Evolutionary conservation across 2,113 vertebrate genomes (phyloP), one percentile per base, ranked within the genome.

Genomic region (Takifugu bimaculatus): DNA sequence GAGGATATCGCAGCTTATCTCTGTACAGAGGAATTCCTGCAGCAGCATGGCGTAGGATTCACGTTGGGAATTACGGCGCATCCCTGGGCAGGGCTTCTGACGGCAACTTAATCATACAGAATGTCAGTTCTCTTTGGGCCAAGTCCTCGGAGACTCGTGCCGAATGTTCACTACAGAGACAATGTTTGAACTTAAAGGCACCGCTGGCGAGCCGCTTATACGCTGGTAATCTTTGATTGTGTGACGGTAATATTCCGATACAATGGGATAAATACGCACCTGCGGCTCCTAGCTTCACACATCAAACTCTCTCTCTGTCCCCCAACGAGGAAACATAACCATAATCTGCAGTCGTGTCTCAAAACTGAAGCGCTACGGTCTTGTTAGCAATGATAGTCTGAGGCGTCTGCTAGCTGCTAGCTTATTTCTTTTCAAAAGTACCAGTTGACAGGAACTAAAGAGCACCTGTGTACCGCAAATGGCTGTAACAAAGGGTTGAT

Each of bases 41-140:
- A 74, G 75, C 73, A 51, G 56, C 74, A 64, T 54, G 28, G 52
- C 60, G 64, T 51, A 49, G 52, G 29, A 25, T 57, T 54, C 63
- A 56, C 59, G 15, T 65, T 59, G 42, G 77, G 86, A 78, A 84
- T 74, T 76, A 57, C 53, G 64, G 0, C 15, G 26, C 59, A 74
- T 75, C 68, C 72, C 56, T 70, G 72, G 76, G 81, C 71, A 74
- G 52, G 67, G 74, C 63, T 79, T 74, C 74, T 73, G 76, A 84
- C 70, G 68, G 73, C 71, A 68, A 54, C 75, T 82, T 84, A 80
- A 85, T 89, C 77, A 80, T 80, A 69, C 56, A 3, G 49, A 75
- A 71, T 77, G 80, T 80, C 82, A 58, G 74, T 57, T 74, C 77
- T 81, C 79, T 72, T 69, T 70, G 73, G 80, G 65, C 65, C 32